Evolutionary conservation across 35 echinoderm and acorn worm genomes (phyloP).

Genomic region (Heliocidaris erythrogramma): DNA sequence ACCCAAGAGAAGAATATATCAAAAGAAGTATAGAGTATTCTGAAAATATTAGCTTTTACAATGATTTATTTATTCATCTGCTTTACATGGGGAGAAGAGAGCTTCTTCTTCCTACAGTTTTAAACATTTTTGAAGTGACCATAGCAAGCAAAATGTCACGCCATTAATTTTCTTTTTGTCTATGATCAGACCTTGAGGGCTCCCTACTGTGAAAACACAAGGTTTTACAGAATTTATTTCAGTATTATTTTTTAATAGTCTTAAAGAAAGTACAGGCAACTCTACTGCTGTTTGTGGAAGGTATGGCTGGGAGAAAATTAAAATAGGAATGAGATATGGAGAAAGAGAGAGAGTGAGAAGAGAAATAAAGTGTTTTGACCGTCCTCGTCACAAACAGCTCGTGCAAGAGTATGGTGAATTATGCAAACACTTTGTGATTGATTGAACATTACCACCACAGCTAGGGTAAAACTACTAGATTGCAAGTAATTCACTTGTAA

Average conservation of each 20-base stretch:
- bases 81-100: neutral
- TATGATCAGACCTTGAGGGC: too few relatives aligned
- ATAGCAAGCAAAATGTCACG: too few relatives aligned
- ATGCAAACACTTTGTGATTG: constrained; percentile 17
- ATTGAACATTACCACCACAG: neutral
- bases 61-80: neutral
- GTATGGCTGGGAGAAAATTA: neutral
- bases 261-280: neutral
- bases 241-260: neutral
- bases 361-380: neutral
- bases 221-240: neutral
- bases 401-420: neutral
- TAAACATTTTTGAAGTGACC: neutral
- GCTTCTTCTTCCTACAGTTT: neutral
- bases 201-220: neutral
- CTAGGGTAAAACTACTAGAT: constrained; percentile 1
- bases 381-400: neutral
- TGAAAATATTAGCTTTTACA: neutral
- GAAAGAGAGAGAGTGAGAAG: neutral
- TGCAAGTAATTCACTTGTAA: constrained; percentile 12
- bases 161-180: too few relatives aligned
- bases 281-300: neutral
- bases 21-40: neutral
- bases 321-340: neutral
- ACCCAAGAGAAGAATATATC: neutral